A percentile compares a stretch with the other conserved stretches of the same genome.
These are phyloP conservation scores for Cremastobaeus sp. DNA, from an alignment of 2,888 invertebrate species.

Conservation along the genomic window DNA sequence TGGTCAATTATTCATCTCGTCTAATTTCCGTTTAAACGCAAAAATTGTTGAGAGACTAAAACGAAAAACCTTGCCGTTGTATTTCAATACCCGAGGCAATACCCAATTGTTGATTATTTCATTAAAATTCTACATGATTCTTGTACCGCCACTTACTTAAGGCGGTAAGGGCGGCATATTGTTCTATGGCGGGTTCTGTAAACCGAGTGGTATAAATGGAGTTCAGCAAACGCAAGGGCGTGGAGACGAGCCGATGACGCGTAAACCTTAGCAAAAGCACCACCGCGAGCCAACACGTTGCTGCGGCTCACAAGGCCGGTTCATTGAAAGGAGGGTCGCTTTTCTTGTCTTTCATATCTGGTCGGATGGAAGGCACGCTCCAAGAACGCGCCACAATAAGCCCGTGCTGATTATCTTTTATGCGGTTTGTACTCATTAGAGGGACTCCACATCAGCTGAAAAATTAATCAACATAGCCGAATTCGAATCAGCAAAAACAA, in stretches of 20 bases:
- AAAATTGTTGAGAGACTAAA: no score
- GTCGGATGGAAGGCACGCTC: slow-evolving; percentile 65
- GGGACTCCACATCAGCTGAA: slow-evolving; percentile 13
- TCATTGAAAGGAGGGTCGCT: slow-evolving; percentile 48
- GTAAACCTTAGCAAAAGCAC: slow-evolving; percentile 61
- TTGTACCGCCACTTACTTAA: slow-evolving; percentile 69
- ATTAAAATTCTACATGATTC: slow-evolving; percentile 39
- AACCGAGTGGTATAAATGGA: slow-evolving; percentile 55
- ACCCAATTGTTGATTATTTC: no score
- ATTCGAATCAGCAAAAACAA: no score
- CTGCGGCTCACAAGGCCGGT: slow-evolving; percentile 11
- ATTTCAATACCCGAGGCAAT: no score
- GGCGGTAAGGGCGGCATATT: slow-evolving; percentile 71
- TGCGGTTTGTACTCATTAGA: slow-evolving; percentile 64
- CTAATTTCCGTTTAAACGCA: no score
- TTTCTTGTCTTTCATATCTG: slow-evolving; percentile 50
- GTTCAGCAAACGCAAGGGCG: slow-evolving; percentile 62
- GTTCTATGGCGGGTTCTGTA: slow-evolving; percentile 64
- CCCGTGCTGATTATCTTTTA: slow-evolving; percentile 65
- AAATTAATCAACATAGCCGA: slow-evolving; percentile 38
- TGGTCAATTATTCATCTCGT: slow-evolving; percentile 37
- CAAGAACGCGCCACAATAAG: slow-evolving; percentile 64
- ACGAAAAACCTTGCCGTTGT: no score
- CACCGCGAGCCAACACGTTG: slow-evolving; percentile 33
- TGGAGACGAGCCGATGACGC: slow-evolving; percentile 70